phyloP scores from a whole-genome alignment of 2,113 vertebrate genomes.

The Ancistrus triradiatus region DNA sequence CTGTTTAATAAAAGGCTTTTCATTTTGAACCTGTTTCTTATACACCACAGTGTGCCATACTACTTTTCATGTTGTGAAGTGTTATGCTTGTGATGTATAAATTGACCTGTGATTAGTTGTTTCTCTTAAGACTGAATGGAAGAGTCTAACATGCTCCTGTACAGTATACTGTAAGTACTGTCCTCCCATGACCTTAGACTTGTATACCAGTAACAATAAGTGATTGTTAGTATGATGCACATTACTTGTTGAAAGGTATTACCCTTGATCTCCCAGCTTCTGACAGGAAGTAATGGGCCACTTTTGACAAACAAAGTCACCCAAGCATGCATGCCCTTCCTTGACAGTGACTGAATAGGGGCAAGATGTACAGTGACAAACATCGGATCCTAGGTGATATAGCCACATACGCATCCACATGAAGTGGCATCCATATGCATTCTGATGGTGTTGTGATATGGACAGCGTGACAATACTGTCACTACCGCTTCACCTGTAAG shows the following conservation, averaged over 20 bases:
- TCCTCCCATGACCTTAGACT: conserved; percentile 43
- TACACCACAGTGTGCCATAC: no score
- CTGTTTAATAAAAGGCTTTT: no score
- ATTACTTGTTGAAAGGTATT: conserved; percentile 45
- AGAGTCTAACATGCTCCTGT: no score
- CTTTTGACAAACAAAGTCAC: conserved; percentile 67
- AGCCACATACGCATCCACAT: conserved; percentile 37
- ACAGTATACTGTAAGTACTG: no score
- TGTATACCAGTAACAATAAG: conserved; percentile 42
- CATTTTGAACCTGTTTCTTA: no score
- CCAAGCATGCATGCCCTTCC: conserved; percentile 55
- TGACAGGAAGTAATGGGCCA: conserved; percentile 65
- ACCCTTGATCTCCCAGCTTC: conserved; percentile 40
- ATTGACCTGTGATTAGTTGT: no score
- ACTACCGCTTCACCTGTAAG: conserved; percentile 57
- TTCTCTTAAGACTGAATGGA: no score
- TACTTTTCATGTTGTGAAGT: no score
- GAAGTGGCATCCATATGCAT: conserved; percentile 40
- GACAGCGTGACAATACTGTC: conserved; percentile 54
- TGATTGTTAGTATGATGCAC: conserved; percentile 31
- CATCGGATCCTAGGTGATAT: conserved; percentile 59
- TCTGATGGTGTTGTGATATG: conserved; percentile 49
- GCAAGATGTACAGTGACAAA: conserved; percentile 70
- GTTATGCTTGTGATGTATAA: no score
- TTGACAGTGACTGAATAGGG: conserved; percentile 73